Evolutionary conservation across 2,888 invertebrate species (phyloP).

Genomic region (Abscondita cerata): DNA sequence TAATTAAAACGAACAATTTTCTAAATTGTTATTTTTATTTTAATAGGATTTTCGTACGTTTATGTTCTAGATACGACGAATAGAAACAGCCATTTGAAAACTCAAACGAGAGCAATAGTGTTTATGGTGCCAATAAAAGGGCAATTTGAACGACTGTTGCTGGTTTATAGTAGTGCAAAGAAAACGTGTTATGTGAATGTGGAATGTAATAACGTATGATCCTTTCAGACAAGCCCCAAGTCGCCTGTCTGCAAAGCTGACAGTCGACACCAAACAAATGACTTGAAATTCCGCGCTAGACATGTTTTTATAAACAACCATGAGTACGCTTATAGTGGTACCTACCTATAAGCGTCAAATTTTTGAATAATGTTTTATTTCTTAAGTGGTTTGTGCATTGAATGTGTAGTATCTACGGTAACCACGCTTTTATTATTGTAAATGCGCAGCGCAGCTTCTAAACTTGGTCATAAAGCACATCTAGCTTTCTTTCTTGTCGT

Average conservation of each 20-base stretch:
- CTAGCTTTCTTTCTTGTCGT: no score
- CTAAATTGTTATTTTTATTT: no score
- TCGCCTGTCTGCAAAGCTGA: constrained; percentile 45
- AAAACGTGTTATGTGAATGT: constrained; percentile 46
- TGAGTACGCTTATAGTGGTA: constrained; percentile 16
- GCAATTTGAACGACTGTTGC: constrained; percentile 42
- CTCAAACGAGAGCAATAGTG: constrained; percentile 24
- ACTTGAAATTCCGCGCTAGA: constrained; percentile 48
- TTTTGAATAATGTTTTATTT: constrained; percentile 25
- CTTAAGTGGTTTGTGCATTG: constrained; percentile 20
- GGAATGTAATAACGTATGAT: constrained; percentile 52
- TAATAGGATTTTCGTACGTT: no score
- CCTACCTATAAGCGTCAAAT: constrained; percentile 25
- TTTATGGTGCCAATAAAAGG: constrained; percentile 39
- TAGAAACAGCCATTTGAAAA: neutral
- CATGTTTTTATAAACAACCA: constrained; percentile 40
- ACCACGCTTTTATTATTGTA: no score
- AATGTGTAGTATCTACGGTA: neutral
- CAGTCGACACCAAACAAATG: constrained; percentile 54
- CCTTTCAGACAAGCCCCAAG: constrained; percentile 40
- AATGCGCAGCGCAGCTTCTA: no score
- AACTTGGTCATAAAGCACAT: no score
- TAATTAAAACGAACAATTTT: no score
- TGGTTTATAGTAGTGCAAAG: constrained; percentile 46
- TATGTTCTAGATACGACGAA: no score